phyloP scores from a whole-genome alignment of 2,113 vertebrate species.

The Lophotis ruficrista region DNA sequence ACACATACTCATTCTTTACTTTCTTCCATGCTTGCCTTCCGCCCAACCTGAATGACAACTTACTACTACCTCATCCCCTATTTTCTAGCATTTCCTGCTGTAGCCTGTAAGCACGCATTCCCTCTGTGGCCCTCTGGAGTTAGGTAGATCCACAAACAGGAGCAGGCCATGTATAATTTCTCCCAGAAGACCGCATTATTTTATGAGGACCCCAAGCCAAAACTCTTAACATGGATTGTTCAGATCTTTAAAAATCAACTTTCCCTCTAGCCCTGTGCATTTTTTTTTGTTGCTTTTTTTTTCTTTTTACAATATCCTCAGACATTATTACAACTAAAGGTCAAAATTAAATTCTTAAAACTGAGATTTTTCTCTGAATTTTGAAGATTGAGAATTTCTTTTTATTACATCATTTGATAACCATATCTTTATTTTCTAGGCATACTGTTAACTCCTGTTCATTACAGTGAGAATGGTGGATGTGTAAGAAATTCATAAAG shows the following conservation, averaged over 20 bases:
- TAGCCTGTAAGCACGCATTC: not conserved
- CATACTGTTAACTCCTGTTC: not conserved
- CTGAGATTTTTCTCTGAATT: not conserved
- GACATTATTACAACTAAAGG: not conserved
- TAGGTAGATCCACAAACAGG: not conserved
- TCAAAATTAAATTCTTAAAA: not conserved
- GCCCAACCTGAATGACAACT: not conserved
- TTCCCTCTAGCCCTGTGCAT: not conserved
- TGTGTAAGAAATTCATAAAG: not conserved
- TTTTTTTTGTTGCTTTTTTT: too few species aligned
- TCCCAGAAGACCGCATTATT: not conserved
- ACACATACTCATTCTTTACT: not conserved
- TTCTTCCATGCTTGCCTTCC: not conserved
- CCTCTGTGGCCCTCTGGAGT: not conserved
- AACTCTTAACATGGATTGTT: not conserved
- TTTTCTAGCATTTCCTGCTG: not conserved
- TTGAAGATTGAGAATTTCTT: not conserved
- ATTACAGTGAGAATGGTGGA: not conserved
- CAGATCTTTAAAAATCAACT: not conserved
- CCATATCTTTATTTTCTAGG: not conserved
- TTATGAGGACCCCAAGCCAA: not conserved
- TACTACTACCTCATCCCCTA: not conserved
- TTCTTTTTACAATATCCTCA: not conserved
- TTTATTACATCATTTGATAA: not conserved
- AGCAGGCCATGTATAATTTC: accelerated